Base-by-base conservation (phyloP, 2,113 vertebrate species). In the Lophotis ruficrista region DNA sequence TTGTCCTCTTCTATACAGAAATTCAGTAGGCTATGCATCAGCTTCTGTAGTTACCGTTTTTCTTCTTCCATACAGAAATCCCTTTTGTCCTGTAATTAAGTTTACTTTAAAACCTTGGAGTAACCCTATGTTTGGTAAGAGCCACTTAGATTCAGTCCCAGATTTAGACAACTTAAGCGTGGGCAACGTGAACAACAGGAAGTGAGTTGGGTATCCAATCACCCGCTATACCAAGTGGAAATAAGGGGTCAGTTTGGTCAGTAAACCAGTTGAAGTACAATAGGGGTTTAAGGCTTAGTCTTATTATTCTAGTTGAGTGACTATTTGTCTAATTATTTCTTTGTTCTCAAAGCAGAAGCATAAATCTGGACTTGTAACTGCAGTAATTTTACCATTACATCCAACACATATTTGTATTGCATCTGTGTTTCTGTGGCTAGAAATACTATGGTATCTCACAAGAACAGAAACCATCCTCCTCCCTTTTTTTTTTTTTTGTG, bases 201-300 rank as follows among this genome's bases (percentile, higher is more conserved):
- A 45, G 6, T 69, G 45, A 78, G 13, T 27, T 69, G 81, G 7
- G 2, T 37, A 37, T 77, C 45, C 9, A 76, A 12, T 69, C 22
- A 81, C 4, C 4, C 8, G 8, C 28, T 69, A 56, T 13, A 56
- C 0, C 28, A 11, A 65, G 22, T 33, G 15, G 3, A 78, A 87
- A 57, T 47, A 64, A 81, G 6, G 1, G 13, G 9, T 56, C 14
- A 28, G 5, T 65, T 66, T 0, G 0, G 24, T 10, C 68, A 19
- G 3, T 31, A 84, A 84, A 72, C 6, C 18, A 69, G 1, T 1
- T 73, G 72, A 81, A 60, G 7, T 41, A 81, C 18, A 66, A 25
- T 3, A 53, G 19, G 6, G 33, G 60, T 41, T 77, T 72, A 77
- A 84, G 7, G 2, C 17, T 83, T 68, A 27, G 8, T 60, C 21